phyloP scores from a whole-genome alignment of 2,888 invertebrate genomes.

The Stenodera caucasica region DNA sequence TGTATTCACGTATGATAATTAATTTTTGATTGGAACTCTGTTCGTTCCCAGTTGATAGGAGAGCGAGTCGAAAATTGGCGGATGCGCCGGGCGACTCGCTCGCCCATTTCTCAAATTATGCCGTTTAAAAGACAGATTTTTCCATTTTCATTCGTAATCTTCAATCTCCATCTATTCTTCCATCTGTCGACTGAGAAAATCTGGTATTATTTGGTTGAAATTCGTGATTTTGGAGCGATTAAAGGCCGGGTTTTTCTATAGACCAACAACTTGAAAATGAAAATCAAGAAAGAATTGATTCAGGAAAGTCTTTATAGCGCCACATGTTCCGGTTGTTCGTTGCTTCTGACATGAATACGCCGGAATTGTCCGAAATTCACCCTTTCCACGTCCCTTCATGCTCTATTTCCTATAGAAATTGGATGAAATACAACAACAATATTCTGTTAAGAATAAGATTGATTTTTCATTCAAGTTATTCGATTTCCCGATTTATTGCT shows the following conservation, averaged over 20 bases:
- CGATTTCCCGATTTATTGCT: background rate
- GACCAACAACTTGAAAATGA: too few species aligned
- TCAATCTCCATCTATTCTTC: too few species aligned
- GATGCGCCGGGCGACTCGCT: background rate
- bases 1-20: background rate
- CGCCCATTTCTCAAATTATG: background rate
- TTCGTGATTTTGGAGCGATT: too few species aligned
- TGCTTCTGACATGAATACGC: background rate
- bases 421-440: background rate
- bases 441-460: background rate
- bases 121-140: too few species aligned
- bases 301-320: background rate
- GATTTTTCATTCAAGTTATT: background rate
- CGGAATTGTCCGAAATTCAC: background rate
- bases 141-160: too few species aligned
- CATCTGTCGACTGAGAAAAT: too few species aligned
- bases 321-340: background rate
- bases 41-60: too few species aligned
- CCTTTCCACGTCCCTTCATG: background rate
- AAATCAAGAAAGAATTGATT: background rate
- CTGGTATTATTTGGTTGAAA: too few species aligned
- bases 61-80: background rate
- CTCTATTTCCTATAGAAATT: background rate
- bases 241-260: too few species aligned
- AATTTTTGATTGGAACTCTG: background rate